These are phyloP conservation scores for Leguminivora glycinivorella DNA, from an alignment of 1,140 invertebrate species.

Conservation along the genomic window DNA sequence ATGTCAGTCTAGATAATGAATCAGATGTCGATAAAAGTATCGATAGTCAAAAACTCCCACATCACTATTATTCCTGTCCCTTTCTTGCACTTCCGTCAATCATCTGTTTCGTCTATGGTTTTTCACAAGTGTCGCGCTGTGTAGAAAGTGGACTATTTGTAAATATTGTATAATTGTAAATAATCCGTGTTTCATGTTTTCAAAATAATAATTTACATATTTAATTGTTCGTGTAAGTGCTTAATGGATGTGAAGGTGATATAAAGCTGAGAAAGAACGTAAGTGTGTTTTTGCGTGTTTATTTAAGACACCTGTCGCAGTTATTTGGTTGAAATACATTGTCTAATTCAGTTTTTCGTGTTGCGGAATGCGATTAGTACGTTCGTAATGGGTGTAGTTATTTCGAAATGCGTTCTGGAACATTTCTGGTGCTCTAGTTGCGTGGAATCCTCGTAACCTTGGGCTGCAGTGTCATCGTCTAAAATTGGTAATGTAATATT, in stretches of 20 bases:
- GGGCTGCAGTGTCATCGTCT: slow-evolving; percentile 16
- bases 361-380: background rate
- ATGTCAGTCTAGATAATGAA: too few relatives aligned
- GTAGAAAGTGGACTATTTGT: slow-evolving; percentile 70
- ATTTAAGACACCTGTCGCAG: slow-evolving; percentile 40
- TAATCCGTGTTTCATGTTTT: slow-evolving; percentile 46
- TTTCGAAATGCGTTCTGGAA: slow-evolving; percentile 24
- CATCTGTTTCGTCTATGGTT: slow-evolving; percentile 53
- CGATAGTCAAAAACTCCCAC: slow-evolving; percentile 8
- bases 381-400: slow-evolving; percentile 1
- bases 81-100: slow-evolving; percentile 31
- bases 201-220: slow-evolving; percentile 35
- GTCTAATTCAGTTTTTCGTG: background rate
- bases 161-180: slow-evolving; percentile 70
- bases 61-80: slow-evolving; percentile 32
- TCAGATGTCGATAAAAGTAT: background rate
- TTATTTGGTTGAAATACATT: background rate
- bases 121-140: slow-evolving; percentile 56
- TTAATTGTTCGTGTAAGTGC: slow-evolving; percentile 49
- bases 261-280: slow-evolving; percentile 9
- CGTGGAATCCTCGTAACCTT: slow-evolving; percentile 24
- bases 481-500: slow-evolving; percentile 27
- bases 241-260: slow-evolving; percentile 51
- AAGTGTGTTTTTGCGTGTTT: background rate
- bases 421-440: slow-evolving; percentile 10